Evolutionary conservation across 2,888 invertebrate species (phyloP), one percentile per base, ranked within the genome.

Genomic region (Aphrophora alni): DNA sequence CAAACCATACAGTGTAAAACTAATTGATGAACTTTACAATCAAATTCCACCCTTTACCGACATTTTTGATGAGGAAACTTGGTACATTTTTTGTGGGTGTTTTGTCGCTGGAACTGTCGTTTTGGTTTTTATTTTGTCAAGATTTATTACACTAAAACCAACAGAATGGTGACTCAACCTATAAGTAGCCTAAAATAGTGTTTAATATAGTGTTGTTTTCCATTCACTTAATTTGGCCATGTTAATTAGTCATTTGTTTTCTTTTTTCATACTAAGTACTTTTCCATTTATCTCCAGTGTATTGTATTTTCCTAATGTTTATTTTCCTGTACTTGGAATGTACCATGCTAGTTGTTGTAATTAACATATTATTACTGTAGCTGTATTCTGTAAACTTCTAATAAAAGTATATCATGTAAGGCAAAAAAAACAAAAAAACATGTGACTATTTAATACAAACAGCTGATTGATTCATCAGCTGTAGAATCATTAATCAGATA

Each of bases 1-100:
- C 71, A 87, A 88, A 86, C 87, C 89, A 86, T 89, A 90, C 86
- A 92, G 91, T 82, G 87, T 94, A 82, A 93, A 93, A 88, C 90
- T 95, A 79, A 93, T 98, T 82, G 95, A 97, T 87, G 93, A 94
- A 86, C 89, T 98, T 80, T 97, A 98, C 88, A 93, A 93, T 87
- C 94, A 96, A 87, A 92, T 99, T 86, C 99, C 99, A 83, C 94
- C 97, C 81, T 99, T 99, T 87, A 96, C 97, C 0, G 99, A 99
- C 89, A 90, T 99, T 73, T 99, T 99, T 88, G 98, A 98, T 84
- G 98, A 99, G 90, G 98, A 99, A 88, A 95, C 97, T 72, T 99
- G 98, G 91, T 99, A 99, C 89, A 93, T 96, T 85, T 98, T 97
- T 89, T 97, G 95, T 80, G 90, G 93, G 79, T 93, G 94, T 87